A percentile compares a stretch with the other conserved stretches of the same genome.
These are phyloP conservation scores for Hyla sarda DNA, from an alignment of 2,113 vertebrate species.

Conservation along the genomic window DNA sequence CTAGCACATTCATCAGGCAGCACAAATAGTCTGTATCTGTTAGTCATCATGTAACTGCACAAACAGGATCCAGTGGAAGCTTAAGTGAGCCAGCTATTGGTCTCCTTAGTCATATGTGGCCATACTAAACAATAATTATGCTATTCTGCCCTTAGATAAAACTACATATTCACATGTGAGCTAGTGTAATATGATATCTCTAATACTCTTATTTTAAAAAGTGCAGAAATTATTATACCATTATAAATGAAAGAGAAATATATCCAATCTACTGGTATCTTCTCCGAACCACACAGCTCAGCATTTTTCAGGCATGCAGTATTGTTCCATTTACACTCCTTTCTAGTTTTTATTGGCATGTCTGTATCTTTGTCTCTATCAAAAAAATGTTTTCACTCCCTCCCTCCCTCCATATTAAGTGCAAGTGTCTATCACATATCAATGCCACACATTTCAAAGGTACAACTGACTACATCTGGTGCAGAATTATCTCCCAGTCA, in stretches of 20 bases:
- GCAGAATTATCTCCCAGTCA: too few species aligned
- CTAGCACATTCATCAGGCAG: not conserved
- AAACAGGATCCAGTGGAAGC: not conserved
- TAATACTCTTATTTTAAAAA: not conserved
- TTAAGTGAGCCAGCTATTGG: not conserved
- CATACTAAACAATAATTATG: not conserved
- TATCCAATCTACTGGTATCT: not conserved
- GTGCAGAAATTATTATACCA: not conserved
- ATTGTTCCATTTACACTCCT: too few species aligned
- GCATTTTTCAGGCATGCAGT: too few species aligned
- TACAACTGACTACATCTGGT: too few species aligned
- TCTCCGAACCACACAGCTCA: too few species aligned
- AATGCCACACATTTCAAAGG: too few species aligned
- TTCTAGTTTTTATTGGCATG: too few species aligned
- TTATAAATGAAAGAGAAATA: not conserved
- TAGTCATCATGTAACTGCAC: slow-evolving; percentile 1
- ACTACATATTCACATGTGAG: not conserved
- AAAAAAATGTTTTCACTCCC: too few species aligned
- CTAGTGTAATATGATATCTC: not conserved
- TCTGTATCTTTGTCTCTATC: too few species aligned
- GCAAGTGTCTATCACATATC: too few species aligned
- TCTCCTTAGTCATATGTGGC: not conserved
- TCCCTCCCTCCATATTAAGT: too few species aligned
- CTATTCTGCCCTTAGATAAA: not conserved
- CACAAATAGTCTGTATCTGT: not conserved